Percentiles rank a stretch among this genome's conserved stretches.
Conservation (phyloP, 2,888 invertebrate genomes). For the Cartodere bifasciata region DNA sequence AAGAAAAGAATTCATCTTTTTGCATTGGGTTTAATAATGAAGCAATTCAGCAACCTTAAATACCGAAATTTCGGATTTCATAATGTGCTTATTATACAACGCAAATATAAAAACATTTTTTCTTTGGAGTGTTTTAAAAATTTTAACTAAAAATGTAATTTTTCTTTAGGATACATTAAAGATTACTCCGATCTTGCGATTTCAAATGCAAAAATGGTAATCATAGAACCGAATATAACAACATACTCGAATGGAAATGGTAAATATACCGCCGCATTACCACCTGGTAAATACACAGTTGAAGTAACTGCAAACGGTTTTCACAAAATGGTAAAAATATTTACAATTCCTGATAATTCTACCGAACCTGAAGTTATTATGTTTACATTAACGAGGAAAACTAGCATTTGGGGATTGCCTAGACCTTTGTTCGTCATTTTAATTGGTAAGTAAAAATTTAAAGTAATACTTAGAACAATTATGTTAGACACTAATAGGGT, state of each 20-base stretch:
- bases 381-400: slow-evolving; percentile 54
- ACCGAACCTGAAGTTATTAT: slow-evolving; percentile 46
- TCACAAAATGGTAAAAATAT: slow-evolving; percentile 38
- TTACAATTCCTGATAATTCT: slow-evolving; percentile 27
- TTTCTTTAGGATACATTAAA: slow-evolving; percentile 42
- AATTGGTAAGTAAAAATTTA: slow-evolving; percentile 40
- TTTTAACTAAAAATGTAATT: slow-evolving; percentile 9
- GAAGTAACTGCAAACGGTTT: slow-evolving; percentile 48
- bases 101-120: too few species aligned
- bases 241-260: slow-evolving; percentile 34
- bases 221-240: slow-evolving; percentile 35
- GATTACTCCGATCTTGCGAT: slow-evolving; percentile 48
- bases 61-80: too few species aligned
- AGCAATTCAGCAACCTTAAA: too few species aligned
- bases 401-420: slow-evolving; percentile 61
- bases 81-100: too few species aligned
- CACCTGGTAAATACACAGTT: slow-evolving; percentile 40
- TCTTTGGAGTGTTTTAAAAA: slow-evolving; percentile 5
- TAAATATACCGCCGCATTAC: slow-evolving; percentile 38
- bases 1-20: too few species aligned
- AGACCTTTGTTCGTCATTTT: slow-evolving; percentile 63
- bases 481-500: too few species aligned
- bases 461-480: slow-evolving; percentile 6
- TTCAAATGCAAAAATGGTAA: slow-evolving; percentile 36
- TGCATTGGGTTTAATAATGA: too few species aligned